phyloP scores from a whole-genome alignment of 2,797 vertebrate species.

The Danio tinwini region DNA sequence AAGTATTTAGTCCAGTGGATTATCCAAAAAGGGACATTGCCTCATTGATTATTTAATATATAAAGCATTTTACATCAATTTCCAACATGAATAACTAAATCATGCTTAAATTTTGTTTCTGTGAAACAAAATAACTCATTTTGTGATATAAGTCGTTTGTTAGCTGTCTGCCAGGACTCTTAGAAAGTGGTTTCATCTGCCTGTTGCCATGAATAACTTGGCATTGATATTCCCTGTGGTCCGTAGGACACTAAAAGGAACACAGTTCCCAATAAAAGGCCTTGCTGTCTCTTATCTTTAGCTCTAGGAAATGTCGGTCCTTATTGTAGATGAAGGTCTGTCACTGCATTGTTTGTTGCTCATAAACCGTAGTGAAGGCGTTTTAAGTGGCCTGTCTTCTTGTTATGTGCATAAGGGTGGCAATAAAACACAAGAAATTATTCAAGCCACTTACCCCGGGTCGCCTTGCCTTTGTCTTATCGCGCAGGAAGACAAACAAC shows the following conservation, averaged over 20 bases:
- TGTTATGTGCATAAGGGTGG: conserved; percentile 47
- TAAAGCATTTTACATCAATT: not conserved
- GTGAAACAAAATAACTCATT: not conserved
- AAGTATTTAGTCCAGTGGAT: conserved; percentile 4
- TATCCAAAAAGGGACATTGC: conserved; percentile 1
- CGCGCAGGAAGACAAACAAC: conserved; percentile 21
- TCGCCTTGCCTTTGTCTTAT: conserved; percentile 4
- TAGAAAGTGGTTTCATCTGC: conserved; percentile 2
- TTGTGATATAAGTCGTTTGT: not conserved
- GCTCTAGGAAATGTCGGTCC: not conserved
- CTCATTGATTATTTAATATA: not conserved
- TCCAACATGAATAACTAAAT: not conserved
- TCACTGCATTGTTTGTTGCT: not conserved
- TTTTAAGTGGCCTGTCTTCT: conserved; percentile 52
- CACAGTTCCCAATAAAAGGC: conserved; percentile 9
- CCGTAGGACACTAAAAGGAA: conserved; percentile 22
- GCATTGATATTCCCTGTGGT: conserved; percentile 42
- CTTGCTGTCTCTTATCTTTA: conserved; percentile 3
- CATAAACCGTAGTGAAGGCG: conserved; percentile 49
- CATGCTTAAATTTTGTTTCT: not conserved
- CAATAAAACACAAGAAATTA: conserved; percentile 52
- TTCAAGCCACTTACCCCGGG: conserved; percentile 30
- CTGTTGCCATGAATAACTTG: conserved; percentile 18
- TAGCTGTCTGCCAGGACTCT: not conserved
- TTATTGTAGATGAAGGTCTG: not conserved